phyloP scores from a whole-genome alignment of 2,888 invertebrate genomes.

The Stenichneumon culpator region DNA sequence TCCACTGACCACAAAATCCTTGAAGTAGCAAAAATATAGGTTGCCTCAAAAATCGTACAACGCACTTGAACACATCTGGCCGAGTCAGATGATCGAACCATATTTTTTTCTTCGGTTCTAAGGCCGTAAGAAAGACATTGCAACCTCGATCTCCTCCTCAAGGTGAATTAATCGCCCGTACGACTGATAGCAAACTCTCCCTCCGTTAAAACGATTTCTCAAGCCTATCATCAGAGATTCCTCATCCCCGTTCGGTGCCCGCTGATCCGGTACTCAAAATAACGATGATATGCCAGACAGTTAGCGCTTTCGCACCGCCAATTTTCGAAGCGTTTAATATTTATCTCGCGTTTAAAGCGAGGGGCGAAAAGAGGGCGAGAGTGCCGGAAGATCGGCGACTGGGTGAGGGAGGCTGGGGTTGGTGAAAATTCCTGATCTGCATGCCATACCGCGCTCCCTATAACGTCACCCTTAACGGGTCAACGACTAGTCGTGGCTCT shows the following conservation, averaged over 20 bases:
- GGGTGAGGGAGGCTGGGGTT: conserved; percentile 21
- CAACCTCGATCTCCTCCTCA: conserved; percentile 12
- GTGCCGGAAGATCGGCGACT: conserved; percentile 26
- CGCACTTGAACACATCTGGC: no score
- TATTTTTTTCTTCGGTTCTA: conserved; percentile 30
- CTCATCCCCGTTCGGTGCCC: conserved; percentile 47
- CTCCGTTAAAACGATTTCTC: conserved; percentile 51
- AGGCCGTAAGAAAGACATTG: conserved; percentile 52
- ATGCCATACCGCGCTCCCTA: conserved; percentile 78
- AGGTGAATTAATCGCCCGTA: conserved; percentile 51
- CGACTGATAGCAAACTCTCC: background rate
- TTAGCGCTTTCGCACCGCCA: conserved; percentile 73
- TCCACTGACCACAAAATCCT: background rate
- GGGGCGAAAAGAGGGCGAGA: conserved; percentile 45
- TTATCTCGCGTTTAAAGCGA: conserved; percentile 75
- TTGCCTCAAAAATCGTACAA: background rate
- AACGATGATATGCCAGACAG: conserved; percentile 70
- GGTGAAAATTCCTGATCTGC: conserved; percentile 77
- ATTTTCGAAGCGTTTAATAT: conserved; percentile 80
- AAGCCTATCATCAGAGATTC: background rate
- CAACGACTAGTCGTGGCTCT: conserved; percentile 77
- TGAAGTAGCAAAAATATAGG: background rate
- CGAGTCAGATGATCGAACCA: no score
- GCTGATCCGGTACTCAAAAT: conserved; percentile 72
- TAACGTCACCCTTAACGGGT: conserved; percentile 81